Evolutionary conservation across 2,797 vertebrate species (phyloP), one percentile per base, ranked within the genome.

Genomic region (Xiphophorus birchmanni): DNA sequence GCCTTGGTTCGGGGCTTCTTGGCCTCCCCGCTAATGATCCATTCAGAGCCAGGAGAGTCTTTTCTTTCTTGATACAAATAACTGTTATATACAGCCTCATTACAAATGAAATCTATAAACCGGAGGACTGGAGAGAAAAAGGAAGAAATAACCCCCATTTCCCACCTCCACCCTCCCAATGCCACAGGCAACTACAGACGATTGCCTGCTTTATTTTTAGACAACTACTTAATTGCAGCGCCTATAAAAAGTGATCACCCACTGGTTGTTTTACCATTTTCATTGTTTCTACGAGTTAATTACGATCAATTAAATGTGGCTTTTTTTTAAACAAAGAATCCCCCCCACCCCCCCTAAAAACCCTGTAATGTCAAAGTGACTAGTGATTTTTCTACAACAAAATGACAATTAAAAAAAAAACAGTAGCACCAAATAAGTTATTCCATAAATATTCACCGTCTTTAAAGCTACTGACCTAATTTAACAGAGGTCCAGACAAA

Each of bases 61-160:
- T 87, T 90, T 75, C 83, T 87, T 90, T 75, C 83, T 84, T 78
- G 80, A 88, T 84, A 89, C 85, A 90, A 91, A 89, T 83, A 87
- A 90, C 84, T 75, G 82, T 90, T 93, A 90, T 93, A 92, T 91
- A 89, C 81, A 82, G 85, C 86, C 87, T 91, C 80, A 78, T 92
- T 87, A 88, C 77, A 83, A 90, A 87, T 80, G 6, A 82, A 90
- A 92, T 88, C 89, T 88, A 85, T 89, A 86, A 23, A 83, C 60
- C 52, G 35, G 42, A 85, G 76, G 74, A 76, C 45, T 47, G 78
- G 21, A 44, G 78, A 74, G 78, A 65, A 82, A 79, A 83, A 81
- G 86, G 44, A 26, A 17, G 42, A 79, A 86, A 85, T 79, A 52
- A 52, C 50, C 7, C 5, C 48, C 47, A 2, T 2, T 32, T 32